Evolutionary conservation across 2,113 vertebrate species (phyloP).

Genomic region (Phaethon lepturus): DNA sequence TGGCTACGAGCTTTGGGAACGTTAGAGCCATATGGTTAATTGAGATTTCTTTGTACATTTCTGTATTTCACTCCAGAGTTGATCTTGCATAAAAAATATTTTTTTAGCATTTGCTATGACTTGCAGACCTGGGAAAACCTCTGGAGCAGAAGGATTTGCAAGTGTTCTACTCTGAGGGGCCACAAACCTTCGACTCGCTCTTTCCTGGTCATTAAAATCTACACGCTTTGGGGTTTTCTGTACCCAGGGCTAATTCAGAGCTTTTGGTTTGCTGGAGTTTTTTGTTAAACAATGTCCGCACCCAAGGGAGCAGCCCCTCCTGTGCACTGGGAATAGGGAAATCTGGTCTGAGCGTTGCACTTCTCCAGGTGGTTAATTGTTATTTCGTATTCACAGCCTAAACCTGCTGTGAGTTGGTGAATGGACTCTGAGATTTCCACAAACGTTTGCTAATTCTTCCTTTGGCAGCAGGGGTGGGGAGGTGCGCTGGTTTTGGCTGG

Average conservation of each 20-base stretch:
- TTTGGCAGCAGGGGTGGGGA: background rate
- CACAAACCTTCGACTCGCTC: rapidly evolving
- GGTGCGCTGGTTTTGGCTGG: no score
- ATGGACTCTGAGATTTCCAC: background rate
- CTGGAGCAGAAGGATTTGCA: background rate
- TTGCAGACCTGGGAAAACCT: background rate
- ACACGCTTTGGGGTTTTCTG: rapidly evolving
- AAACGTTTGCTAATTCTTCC: background rate
- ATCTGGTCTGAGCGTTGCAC: rapidly evolving
- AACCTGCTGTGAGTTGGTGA: background rate
- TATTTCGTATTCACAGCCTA: background rate
- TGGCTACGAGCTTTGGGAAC: background rate
- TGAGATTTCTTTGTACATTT: background rate
- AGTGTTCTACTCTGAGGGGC: background rate
- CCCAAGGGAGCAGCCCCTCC: background rate
- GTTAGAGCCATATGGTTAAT: constrained; percentile 21
- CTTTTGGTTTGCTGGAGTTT: background rate
- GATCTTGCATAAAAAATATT: constrained; percentile 20
- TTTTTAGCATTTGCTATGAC: background rate
- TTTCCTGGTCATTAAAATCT: background rate
- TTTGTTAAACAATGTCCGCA: rapidly evolving
- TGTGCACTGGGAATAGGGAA: background rate
- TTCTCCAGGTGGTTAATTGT: rapidly evolving
- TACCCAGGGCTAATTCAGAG: background rate
- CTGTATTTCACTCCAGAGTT: background rate